Evolutionary conservation across 2,113 vertebrate species (phyloP).

Genomic region (Microtus montanus): DNA sequence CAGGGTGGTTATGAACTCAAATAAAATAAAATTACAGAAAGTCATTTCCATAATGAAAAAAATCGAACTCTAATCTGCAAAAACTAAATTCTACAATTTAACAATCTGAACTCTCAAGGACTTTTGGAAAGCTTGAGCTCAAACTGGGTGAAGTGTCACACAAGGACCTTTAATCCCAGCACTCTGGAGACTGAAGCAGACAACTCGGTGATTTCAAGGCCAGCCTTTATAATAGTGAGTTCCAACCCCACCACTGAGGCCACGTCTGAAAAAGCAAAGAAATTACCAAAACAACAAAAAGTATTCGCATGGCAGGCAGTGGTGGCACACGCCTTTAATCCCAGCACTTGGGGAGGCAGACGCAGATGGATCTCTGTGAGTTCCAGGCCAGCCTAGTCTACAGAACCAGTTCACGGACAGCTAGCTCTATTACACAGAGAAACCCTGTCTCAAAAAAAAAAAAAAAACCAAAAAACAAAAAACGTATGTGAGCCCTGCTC

Average conservation of each 20-base stretch:
- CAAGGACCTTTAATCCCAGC: too few relatives aligned
- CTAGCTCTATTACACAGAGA: too few relatives aligned
- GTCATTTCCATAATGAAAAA: constrained; percentile 27
- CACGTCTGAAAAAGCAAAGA: neutral
- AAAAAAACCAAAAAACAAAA: too few relatives aligned
- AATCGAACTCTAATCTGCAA: constrained; percentile 24
- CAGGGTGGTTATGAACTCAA: neutral
- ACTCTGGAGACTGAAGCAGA: neutral
- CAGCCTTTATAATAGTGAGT: neutral
- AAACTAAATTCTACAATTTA: neutral
- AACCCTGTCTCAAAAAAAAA: neutral
- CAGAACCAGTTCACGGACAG: too few relatives aligned
- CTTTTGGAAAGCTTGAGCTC: neutral
- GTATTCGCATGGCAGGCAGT: too few relatives aligned
- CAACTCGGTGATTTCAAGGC: neutral
- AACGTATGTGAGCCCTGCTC: neutral
- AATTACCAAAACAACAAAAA: neutral
- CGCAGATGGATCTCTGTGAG: too few relatives aligned
- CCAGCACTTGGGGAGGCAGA: too few relatives aligned
- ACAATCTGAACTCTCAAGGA: neutral
- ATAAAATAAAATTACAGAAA: constrained; percentile 10
- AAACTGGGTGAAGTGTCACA: neutral
- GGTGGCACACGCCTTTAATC: too few relatives aligned
- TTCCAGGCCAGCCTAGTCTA: too few relatives aligned
- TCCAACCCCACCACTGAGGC: neutral